Evolutionary conservation across 2,113 vertebrate species (phyloP).

Genomic region (Uropsilus gracilis): DNA sequence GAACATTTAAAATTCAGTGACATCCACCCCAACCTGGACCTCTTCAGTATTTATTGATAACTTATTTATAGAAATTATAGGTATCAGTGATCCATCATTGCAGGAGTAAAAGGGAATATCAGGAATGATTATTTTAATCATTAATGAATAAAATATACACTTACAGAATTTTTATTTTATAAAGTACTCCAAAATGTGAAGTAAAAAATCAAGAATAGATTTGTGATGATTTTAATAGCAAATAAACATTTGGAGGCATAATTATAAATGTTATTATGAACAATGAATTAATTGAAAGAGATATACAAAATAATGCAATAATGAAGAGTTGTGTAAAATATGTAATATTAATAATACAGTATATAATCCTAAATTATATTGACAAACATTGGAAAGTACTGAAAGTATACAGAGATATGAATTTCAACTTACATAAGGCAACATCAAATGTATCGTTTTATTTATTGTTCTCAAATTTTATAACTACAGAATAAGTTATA

Average conservation of each 20-base stretch:
- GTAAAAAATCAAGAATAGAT: neutral
- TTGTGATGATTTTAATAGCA: neutral
- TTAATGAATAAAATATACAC: neutral
- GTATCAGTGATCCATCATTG: neutral
- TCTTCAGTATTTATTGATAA: neutral
- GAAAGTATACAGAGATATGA: neutral
- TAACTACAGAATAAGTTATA: neutral
- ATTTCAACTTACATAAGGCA: neutral
- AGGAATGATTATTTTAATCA: neutral
- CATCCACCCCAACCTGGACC: accelerated
- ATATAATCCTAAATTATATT: neutral
- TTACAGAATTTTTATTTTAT: neutral
- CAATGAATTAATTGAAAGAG: neutral
- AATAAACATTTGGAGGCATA: neutral
- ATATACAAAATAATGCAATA: neutral
- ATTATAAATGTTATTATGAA: neutral
- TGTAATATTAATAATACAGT: neutral
- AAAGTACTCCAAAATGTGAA: neutral
- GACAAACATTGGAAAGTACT: neutral
- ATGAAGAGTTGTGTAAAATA: neutral
- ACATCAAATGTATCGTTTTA: neutral
- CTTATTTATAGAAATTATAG: neutral
- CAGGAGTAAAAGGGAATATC: neutral
- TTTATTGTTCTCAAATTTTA: neutral
- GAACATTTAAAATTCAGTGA: neutral